Conservation (phyloP, 2,888 invertebrate genomes). For the Apeira syringaria region DNA sequence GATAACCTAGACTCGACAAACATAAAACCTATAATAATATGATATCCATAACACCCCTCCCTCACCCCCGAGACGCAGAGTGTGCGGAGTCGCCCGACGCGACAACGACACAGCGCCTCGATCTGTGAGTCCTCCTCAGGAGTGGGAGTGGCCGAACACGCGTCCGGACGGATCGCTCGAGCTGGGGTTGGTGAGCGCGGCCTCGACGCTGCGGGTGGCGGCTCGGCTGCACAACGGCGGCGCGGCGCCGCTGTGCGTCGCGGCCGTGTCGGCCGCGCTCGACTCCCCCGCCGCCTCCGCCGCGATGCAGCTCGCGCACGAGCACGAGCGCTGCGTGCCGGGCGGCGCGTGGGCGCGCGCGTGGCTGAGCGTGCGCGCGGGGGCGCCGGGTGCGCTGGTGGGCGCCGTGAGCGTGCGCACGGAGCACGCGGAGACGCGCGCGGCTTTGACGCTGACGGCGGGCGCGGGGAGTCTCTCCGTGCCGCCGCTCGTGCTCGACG, state of each 20-base stretch:
- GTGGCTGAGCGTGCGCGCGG: slow-evolving; percentile 34
- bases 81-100: too few species aligned
- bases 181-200: slow-evolving; percentile 86
- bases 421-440: not conserved
- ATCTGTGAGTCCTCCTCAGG: slow-evolving; percentile 38
- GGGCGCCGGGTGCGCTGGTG: slow-evolving; percentile 17
- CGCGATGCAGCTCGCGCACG: not conserved
- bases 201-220: slow-evolving; percentile 86
- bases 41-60: too few species aligned
- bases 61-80: too few species aligned
- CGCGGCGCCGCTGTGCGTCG: slow-evolving; percentile 49
- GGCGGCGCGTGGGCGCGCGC: slow-evolving; percentile 22
- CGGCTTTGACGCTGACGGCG: slow-evolving; percentile 9
- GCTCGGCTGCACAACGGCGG: slow-evolving; percentile 65
- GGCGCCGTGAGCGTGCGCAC: slow-evolving; percentile 8
- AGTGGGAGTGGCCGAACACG: slow-evolving; percentile 63
- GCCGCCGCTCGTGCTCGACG: slow-evolving; percentile 24
- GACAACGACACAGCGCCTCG: too few species aligned
- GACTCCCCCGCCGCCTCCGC: slow-evolving; percentile 26
- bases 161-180: slow-evolving; percentile 63
- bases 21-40: too few species aligned
- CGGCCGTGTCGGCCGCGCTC: slow-evolving; percentile 32
- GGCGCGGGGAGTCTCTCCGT: slow-evolving; percentile 16
- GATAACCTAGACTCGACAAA: too few species aligned
- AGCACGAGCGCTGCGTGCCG: slow-evolving; percentile 34